Evolutionary conservation across 2,113 vertebrate genomes (phyloP).

Genomic region (Prolemur simus): DNA sequence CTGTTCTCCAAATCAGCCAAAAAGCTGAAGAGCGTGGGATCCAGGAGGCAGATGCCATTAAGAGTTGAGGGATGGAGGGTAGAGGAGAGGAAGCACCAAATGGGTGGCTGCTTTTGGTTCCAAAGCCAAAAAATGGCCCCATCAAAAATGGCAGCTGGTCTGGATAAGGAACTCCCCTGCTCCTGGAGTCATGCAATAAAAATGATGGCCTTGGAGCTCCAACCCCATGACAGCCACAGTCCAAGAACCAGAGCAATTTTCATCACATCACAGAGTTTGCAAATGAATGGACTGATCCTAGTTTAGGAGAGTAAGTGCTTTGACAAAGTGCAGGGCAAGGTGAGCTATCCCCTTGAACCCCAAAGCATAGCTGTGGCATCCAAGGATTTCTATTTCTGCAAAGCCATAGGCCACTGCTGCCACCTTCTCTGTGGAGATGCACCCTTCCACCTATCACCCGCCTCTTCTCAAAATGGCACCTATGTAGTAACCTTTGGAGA

Average conservation of each 20-base stretch:
- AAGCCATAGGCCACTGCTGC: conserved; percentile 11
- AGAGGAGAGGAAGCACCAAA: conserved; percentile 74
- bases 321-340: conserved; percentile 13
- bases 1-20: conserved; percentile 54
- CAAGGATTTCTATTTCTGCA: conserved; percentile 18
- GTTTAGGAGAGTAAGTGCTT: conserved; percentile 39
- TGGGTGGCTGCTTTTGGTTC: conserved; percentile 66
- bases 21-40: conserved; percentile 51
- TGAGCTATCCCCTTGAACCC: neutral
- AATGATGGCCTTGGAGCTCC: conserved; percentile 22
- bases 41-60: conserved; percentile 43
- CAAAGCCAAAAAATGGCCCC: conserved; percentile 48
- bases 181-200: conserved; percentile 52
- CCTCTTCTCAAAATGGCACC: conserved; percentile 38
- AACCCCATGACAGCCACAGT: neutral
- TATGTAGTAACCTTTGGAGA: neutral
- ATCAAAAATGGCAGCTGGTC: conserved; percentile 50
- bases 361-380: neutral
- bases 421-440: neutral
- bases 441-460: neutral
- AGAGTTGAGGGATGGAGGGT: neutral
- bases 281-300: conserved; percentile 24
- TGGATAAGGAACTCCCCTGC: conserved; percentile 41
- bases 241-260: conserved; percentile 27
- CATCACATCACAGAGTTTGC: conserved; percentile 29